A percentile compares a stretch with the other conserved stretches of the same genome.
phyloP scores from a whole-genome alignment of 2,888 invertebrate genomes.

The Thereva unica region DNA sequence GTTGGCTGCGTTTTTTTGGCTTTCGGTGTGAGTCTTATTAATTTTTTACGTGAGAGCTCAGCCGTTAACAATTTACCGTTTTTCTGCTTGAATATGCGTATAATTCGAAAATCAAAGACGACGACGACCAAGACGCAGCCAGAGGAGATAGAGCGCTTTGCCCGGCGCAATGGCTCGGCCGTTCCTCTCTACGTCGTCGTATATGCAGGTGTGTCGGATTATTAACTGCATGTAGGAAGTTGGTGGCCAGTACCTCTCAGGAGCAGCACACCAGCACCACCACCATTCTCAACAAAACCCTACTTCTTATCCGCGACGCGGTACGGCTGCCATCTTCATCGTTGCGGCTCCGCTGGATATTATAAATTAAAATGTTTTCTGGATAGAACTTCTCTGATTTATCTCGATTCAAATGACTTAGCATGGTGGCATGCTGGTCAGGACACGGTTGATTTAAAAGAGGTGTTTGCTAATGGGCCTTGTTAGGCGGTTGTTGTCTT shows the following conservation, averaged over 20 bases:
- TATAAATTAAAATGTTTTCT: conserved; percentile 35
- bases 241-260: conserved; percentile 23
- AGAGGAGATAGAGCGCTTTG: conserved; percentile 3
- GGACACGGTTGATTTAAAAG: conserved; percentile 23
- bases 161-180: neutral
- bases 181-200: neutral
- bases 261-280: neutral
- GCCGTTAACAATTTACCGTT: conserved; percentile 37
- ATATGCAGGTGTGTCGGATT: conserved; percentile 34
- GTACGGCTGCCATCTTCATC: conserved; percentile 27
- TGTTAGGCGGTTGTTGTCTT: conserved; percentile 28
- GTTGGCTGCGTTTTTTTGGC: neutral
- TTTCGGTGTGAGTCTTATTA: conserved; percentile 19
- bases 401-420: conserved; percentile 33
- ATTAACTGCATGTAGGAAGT: conserved; percentile 35
- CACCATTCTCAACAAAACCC: too few relatives aligned
- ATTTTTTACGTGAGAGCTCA: conserved; percentile 17
- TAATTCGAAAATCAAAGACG: conserved; percentile 33
- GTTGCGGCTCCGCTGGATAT: conserved; percentile 29
- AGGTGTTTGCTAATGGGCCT: conserved; percentile 35
- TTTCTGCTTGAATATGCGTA: conserved; percentile 32
- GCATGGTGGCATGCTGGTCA: conserved; percentile 32
- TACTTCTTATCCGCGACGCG: neutral
- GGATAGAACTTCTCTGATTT: conserved; percentile 31
- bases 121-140: conserved; percentile 17